These are phyloP conservation scores for Drosophila saltans DNA, from an alignment of 1,140 invertebrate genomes.

Conservation along the genomic window DNA sequence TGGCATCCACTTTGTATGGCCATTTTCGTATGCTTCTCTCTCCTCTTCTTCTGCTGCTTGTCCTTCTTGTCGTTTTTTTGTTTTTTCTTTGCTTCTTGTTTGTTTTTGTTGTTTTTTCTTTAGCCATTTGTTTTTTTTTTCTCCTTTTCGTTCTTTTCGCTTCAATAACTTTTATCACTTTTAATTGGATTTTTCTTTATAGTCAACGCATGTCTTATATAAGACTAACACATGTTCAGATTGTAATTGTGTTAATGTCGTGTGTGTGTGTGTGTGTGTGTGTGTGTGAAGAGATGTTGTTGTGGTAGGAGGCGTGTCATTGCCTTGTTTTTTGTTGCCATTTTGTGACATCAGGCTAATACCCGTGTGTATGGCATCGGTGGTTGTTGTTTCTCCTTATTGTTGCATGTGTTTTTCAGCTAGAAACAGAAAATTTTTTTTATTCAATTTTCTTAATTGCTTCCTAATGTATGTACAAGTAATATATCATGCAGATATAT, in stretches of 20 bases:
- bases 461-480: slow-evolving; percentile 49
- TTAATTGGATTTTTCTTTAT: slow-evolving; percentile 82
- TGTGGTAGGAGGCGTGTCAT: slow-evolving; percentile 22
- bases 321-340: slow-evolving; percentile 32
- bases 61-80: slow-evolving; percentile 27
- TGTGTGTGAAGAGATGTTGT: slow-evolving; percentile 6
- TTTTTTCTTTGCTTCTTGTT: slow-evolving; percentile 31
- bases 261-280: slow-evolving; percentile 2
- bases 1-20: slow-evolving; percentile 67
- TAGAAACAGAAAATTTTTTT: slow-evolving; percentile 36
- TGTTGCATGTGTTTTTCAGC: slow-evolving; percentile 14
- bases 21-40: slow-evolving; percentile 45
- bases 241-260: slow-evolving; percentile 77
- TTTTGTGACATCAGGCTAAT: slow-evolving; percentile 66
- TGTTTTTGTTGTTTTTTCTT: neutral
- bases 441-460: slow-evolving; percentile 73
- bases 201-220: slow-evolving; percentile 75
- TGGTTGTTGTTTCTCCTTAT: slow-evolving; percentile 13
- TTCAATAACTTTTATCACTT: slow-evolving; percentile 82
- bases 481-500: neutral
- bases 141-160: slow-evolving; percentile 31
- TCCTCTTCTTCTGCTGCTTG: slow-evolving; percentile 31
- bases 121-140: slow-evolving; percentile 15
- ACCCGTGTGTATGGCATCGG: slow-evolving; percentile 32
- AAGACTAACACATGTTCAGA: slow-evolving; percentile 70